These are phyloP conservation scores for Periophthalmus modestus DNA, from an alignment of 2,113 vertebrate species.

Conservation along the genomic window DNA sequence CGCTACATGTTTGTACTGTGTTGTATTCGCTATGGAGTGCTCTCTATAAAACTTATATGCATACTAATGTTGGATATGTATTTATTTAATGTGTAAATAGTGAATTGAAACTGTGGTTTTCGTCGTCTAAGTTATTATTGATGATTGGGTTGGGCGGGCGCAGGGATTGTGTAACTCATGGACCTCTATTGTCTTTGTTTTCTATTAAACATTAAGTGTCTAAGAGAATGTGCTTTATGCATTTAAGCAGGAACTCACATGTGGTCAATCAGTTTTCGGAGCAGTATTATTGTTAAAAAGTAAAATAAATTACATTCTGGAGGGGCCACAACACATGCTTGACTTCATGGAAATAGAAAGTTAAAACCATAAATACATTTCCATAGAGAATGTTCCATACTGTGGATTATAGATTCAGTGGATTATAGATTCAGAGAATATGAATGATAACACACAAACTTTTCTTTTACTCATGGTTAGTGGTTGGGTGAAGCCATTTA, in stretches of 20 bases:
- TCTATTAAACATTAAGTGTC: conserved; percentile 31
- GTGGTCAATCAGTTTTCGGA: no score
- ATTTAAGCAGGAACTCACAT: not conserved
- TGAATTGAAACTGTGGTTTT: conserved; percentile 24
- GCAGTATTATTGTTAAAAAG: no score
- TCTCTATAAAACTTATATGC: conserved; percentile 75
- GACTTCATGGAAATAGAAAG: no score
- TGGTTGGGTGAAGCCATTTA: no score
- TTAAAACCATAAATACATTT: no score
- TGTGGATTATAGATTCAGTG: no score
- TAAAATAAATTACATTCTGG: no score
- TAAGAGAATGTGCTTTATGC: not conserved
- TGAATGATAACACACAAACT: no score
- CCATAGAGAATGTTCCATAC: no score
- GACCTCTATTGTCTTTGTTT: conserved; percentile 61
- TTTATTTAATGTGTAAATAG: conserved; percentile 78
- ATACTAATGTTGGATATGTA: conserved; percentile 78
- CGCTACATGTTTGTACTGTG: conserved; percentile 46
- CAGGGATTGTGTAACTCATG: conserved; percentile 34
- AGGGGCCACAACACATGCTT: no score
- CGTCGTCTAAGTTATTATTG: conserved; percentile 53
- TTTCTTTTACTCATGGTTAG: no score
- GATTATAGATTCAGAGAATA: no score
- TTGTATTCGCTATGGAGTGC: conserved; percentile 74
- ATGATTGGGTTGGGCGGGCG: conserved; percentile 2